Conservation (phyloP, 2,113 vertebrate species). For the Sorex araneus region DNA sequence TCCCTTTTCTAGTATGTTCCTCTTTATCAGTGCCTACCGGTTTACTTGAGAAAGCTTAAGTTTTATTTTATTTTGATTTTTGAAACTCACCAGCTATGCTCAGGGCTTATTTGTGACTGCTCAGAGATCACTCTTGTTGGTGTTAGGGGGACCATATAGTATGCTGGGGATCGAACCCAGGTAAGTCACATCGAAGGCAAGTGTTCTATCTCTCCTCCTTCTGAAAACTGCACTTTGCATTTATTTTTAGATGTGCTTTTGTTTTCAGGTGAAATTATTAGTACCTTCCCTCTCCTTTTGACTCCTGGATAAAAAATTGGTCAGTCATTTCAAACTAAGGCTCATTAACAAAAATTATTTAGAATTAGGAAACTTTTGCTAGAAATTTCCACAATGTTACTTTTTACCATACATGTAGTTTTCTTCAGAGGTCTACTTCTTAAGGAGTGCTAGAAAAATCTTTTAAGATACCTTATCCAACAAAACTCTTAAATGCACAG, state of each 20-base stretch:
- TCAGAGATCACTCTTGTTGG: too few species aligned
- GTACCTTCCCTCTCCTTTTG: neutral
- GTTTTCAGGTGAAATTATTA: neutral
- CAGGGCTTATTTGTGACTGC: too few species aligned
- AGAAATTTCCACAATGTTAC: neutral
- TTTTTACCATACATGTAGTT: neutral
- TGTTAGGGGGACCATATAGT: too few species aligned
- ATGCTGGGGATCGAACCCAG: too few species aligned
- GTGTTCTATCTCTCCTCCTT: neutral
- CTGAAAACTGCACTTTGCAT: neutral
- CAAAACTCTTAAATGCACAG: neutral
- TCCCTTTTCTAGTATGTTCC: too few species aligned
- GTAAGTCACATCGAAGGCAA: too few species aligned
- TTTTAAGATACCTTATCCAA: neutral
- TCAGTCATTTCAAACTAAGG: neutral
- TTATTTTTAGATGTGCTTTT: neutral
- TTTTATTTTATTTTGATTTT: too few species aligned
- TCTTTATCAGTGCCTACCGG: neutral
- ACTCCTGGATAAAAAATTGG: neutral
- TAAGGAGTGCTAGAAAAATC: neutral
- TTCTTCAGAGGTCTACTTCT: neutral
- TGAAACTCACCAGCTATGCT: too few species aligned
- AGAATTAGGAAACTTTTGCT: neutral
- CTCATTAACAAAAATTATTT: neutral
- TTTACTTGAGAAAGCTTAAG: too few species aligned